Evolutionary conservation across 2,113 vertebrate species (phyloP).

Genomic region (Pagrus major): DNA sequence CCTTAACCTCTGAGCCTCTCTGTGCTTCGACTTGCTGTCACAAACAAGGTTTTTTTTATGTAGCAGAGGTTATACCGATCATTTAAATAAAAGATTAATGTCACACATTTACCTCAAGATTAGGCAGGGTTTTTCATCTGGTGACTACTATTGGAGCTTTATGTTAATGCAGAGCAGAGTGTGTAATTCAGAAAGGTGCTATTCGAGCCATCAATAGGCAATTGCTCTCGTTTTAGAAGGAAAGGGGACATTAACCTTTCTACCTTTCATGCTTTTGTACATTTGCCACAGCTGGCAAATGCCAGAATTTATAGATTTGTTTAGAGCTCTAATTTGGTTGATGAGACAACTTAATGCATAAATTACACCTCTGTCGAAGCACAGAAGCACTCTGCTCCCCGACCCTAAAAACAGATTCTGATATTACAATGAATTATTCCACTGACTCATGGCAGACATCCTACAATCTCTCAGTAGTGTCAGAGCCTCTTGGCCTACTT

Average conservation of each 20-base stretch:
- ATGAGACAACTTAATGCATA: conserved; percentile 64
- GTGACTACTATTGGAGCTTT: conserved; percentile 39
- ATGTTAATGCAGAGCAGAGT: conserved; percentile 44
- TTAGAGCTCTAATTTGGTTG: conserved; percentile 52
- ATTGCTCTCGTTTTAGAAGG: conserved; percentile 43
- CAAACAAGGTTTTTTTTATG: conserved; percentile 48
- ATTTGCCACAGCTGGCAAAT: conserved; percentile 38
- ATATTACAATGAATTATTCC: conserved; percentile 75
- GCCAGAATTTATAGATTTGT: conserved; percentile 40
- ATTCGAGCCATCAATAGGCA: conserved; percentile 13
- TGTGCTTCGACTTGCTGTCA: conserved; percentile 54
- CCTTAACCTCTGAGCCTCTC: conserved; percentile 81
- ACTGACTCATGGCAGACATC: conserved; percentile 65
- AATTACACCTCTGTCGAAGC: conserved; percentile 56
- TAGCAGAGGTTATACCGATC: conserved; percentile 62
- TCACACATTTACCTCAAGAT: conserved; percentile 46
- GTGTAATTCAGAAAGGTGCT: conserved; percentile 26
- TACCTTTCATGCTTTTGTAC: conserved; percentile 32
- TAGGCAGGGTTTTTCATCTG: conserved; percentile 22
- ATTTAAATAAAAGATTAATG: conserved; percentile 64
- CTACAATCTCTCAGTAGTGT: conserved; percentile 74
- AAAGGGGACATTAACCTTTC: conserved; percentile 56
- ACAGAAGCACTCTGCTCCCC: conserved; percentile 42
- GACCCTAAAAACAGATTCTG: conserved; percentile 67
- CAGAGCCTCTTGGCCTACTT: conserved; percentile 75